Evolutionary conservation across 2,113 vertebrate species (phyloP).

Genomic region (Lynx canadensis): DNA sequence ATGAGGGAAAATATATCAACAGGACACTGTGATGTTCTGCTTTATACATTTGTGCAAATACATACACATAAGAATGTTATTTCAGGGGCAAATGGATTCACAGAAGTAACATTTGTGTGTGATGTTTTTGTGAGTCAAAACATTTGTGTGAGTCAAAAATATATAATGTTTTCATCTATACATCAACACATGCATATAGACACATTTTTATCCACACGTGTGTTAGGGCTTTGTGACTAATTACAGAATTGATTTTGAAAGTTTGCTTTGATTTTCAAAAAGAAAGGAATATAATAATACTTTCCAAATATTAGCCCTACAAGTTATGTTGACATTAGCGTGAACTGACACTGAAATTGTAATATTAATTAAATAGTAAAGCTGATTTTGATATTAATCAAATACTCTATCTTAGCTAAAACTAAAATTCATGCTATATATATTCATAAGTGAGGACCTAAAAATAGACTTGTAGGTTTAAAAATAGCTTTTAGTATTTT

Average conservation of each 20-base stretch:
- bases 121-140: neutral
- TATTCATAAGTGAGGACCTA: neutral
- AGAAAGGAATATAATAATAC: neutral
- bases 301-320: neutral
- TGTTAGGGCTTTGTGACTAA: neutral
- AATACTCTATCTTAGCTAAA: constrained; percentile 32
- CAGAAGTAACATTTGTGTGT: neutral
- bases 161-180: neutral
- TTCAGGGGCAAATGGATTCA: neutral
- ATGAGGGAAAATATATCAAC: neutral
- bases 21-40: accelerated
- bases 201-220: neutral
- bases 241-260: neutral
- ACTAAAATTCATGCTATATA: neutral
- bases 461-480: neutral
- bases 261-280: neutral
- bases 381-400: constrained; percentile 8
- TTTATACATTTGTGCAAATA: neutral
- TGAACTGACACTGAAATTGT: neutral
- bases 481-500: neutral
- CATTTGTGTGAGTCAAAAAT: neutral
- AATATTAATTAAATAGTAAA: neutral
- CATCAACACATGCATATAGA: neutral
- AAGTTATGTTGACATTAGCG: neutral
- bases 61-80: neutral